Evolutionary conservation across 2,797 vertebrate species (phyloP), one percentile per base, ranked within the genome.

Genomic region (Melanogrammus aeglefinus): DNA sequence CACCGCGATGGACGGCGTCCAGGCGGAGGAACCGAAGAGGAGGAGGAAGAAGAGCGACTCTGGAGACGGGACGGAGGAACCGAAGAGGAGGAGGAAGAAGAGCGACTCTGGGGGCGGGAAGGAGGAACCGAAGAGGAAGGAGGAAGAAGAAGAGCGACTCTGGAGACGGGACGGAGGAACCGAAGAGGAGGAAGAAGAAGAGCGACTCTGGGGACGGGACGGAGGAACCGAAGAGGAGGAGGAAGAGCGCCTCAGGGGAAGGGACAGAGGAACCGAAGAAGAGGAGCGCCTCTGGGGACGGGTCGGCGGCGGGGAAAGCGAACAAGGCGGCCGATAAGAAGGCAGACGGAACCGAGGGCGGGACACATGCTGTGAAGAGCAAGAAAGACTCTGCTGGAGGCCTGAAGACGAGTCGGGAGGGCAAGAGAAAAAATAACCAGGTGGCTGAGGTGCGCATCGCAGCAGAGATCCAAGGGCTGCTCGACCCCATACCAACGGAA

Each of bases 1-100:
- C 75, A 2, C 77, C 80, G 35, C 82, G 90, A n/a, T 74, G 66
- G 1, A 14, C 35, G 0, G 24, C 81, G 71, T 85, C 92, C 72
- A 86, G 82, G 12, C 89, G 78, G 77, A 88, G 80, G 77, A 88
- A 83, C 36, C 91, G 85, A 14, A 76, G 91, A 87, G 77, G 79
- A 76, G 41, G 80, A 88, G 31, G 80, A 88, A 77, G 24, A 74
- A 81, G 29, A 8, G 8, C 0, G 47, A 83, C 24, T 6, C 8
- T 0, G 57, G 12, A 21, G 78, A 82, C 38, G 57, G 77, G 4
- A 74, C 78, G 10, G 74, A 33, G 44, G 4, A 80, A 41, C 16
- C 31, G 31, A 33, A 4, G 31, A 33, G 3, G 31, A 33, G 3
- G 31, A 33, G 4, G 31, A 33, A 33, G 31, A 33, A 33, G 31